Conservation (phyloP, 2,797 vertebrate species). For the Rhodeus uyekii region DNA sequence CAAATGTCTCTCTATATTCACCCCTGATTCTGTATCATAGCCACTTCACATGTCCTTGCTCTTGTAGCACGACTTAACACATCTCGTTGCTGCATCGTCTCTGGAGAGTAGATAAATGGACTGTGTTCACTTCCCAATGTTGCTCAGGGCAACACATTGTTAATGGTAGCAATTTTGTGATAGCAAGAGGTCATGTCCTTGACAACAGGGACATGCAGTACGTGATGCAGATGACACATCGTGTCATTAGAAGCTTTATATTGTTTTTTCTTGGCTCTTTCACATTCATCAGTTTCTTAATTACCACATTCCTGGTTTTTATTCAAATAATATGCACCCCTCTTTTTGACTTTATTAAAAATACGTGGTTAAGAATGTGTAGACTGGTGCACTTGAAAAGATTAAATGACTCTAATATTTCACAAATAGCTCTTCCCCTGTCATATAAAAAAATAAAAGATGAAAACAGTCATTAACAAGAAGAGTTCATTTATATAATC, state of each 20-base stretch:
- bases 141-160: constrained; percentile 34
- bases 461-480: background rate
- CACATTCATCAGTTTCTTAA: background rate
- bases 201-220: constrained; percentile 1
- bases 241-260: background rate
- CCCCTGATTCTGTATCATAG: background rate
- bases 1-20: background rate
- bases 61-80: background rate
- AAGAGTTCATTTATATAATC: background rate
- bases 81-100: constrained; percentile 21
- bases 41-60: background rate
- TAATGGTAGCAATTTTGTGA: constrained; percentile 26
- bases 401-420: background rate
- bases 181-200: constrained; percentile 15
- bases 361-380: background rate
- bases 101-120: constrained; percentile 22
- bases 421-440: background rate
- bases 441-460: background rate
- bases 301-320: constrained; percentile 1
- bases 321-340: background rate
- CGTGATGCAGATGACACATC: background rate
- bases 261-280: constrained; percentile 17
- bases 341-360: background rate
- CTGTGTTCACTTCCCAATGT: constrained; percentile 1
- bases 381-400: background rate